Conservation (phyloP, 2,888 invertebrate species). For the Platypus cylindrus region DNA sequence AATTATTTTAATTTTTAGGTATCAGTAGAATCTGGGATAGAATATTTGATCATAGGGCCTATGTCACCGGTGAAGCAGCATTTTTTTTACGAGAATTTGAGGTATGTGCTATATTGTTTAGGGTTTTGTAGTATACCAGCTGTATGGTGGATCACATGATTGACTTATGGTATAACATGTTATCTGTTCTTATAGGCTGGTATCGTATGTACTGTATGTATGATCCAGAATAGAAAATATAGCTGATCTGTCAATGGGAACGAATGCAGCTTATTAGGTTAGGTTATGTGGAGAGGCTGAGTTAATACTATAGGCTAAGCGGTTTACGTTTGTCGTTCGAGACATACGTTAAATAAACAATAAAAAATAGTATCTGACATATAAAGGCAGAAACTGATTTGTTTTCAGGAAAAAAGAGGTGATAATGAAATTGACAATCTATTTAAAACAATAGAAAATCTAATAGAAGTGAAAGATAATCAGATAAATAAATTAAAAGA, state of each 20-base stretch:
- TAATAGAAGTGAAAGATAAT: slow-evolving; percentile 64
- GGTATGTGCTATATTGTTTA: too few relatives aligned
- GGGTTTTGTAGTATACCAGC: too few relatives aligned
- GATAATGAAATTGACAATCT: slow-evolving; percentile 70
- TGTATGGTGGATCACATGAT: too few relatives aligned
- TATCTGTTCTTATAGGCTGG: too few relatives aligned
- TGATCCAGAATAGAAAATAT: too few relatives aligned
- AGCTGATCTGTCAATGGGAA: too few relatives aligned
- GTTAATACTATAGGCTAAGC: too few relatives aligned
- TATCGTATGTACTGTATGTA: too few relatives aligned
- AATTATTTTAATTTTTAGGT: slow-evolving; percentile 43
- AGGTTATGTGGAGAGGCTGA: too few relatives aligned
- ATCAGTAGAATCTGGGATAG: slow-evolving; percentile 71
- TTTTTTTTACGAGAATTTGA: slow-evolving; percentile 77
- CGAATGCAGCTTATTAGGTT: too few relatives aligned
- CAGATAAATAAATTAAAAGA: slow-evolving; percentile 56
- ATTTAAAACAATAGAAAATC: slow-evolving; percentile 61
- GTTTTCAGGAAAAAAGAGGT: slow-evolving; percentile 55
- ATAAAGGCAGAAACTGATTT: slow-evolving; percentile 1
- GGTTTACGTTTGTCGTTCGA: slow-evolving; percentile 2
- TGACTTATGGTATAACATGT: too few relatives aligned
- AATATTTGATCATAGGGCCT: slow-evolving; percentile 76
- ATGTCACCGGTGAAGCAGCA: slow-evolving; percentile 75
- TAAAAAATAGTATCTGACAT: not conserved
- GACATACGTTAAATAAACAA: not conserved